Conservation (phyloP, 2,888 invertebrate genomes). For the Volucella inflata region DNA sequence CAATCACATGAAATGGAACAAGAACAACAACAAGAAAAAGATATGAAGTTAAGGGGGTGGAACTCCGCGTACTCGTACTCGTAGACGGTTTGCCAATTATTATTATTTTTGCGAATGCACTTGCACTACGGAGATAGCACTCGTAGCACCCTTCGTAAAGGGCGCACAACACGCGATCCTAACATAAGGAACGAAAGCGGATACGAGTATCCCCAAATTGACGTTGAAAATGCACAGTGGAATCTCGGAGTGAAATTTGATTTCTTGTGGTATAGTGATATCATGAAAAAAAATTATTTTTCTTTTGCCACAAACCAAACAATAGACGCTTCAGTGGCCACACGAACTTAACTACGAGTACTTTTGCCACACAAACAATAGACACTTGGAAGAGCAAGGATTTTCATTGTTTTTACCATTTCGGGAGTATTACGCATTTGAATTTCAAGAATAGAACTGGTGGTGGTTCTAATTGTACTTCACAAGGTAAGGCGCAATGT, state of each 20-base stretch:
- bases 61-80: conserved; percentile 31
- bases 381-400: not conserved
- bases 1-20: conserved; percentile 4
- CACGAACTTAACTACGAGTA: no score
- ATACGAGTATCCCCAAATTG: conserved; percentile 35
- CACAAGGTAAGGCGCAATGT: no score
- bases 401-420: not conserved
- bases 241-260: not conserved
- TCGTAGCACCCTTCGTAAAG: not conserved
- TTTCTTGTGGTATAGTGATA: not conserved
- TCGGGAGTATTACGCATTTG: no score
- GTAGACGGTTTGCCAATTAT: conserved; percentile 61
- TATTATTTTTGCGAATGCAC: conserved; percentile 67
- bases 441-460: no score
- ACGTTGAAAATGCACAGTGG: conserved; percentile 29
- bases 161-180: conserved; percentile 57
- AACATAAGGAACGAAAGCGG: not conserved
- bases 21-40: conserved; percentile 29
- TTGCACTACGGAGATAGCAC: conserved; percentile 39
- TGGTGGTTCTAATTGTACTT: no score
- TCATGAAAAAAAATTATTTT: not conserved
- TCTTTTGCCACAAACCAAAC: not conserved
- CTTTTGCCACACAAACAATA: not conserved
- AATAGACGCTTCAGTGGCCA: not conserved
- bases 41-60: conserved; percentile 16